Percentiles rank a stretch among this genome's conserved stretches.
phyloP scores from a whole-genome alignment of 2,888 invertebrate species.

The Eupithecia abbreviata region DNA sequence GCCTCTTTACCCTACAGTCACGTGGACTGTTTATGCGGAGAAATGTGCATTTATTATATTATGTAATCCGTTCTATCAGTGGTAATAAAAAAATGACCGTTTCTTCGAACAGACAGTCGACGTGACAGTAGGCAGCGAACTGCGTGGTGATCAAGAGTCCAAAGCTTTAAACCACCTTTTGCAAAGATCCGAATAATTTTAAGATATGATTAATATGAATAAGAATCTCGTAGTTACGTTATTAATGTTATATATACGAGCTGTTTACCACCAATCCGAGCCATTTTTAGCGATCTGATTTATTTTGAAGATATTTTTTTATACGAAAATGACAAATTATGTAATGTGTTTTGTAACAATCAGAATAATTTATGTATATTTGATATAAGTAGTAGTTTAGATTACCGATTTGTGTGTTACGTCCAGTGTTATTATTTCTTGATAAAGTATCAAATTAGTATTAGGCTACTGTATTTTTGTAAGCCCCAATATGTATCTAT shows the following conservation, averaged over 20 bases:
- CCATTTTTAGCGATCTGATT: slow-evolving; percentile 65
- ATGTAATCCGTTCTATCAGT: too few relatives aligned
- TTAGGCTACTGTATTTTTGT: not conserved
- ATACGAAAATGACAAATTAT: slow-evolving; percentile 23
- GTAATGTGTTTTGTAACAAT: slow-evolving; percentile 21
- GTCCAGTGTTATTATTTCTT: slow-evolving; percentile 18
- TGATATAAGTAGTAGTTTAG: slow-evolving; percentile 10
- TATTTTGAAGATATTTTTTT: slow-evolving; percentile 41
- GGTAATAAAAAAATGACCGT: too few relatives aligned
- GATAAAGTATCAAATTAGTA: not conserved
- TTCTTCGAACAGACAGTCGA: too few relatives aligned
- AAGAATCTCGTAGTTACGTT: slow-evolving; percentile 56
- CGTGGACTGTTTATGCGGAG: too few relatives aligned
- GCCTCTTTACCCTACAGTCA: not conserved
- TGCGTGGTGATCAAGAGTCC: too few relatives aligned
- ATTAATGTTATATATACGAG: slow-evolving; percentile 45
- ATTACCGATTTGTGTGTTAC: not conserved
- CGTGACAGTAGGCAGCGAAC: too few relatives aligned
- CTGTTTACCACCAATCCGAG: slow-evolving; percentile 72
- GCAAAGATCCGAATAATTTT: not conserved
- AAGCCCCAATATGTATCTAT: slow-evolving; percentile 3
- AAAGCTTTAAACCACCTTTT: not conserved
- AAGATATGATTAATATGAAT: slow-evolving; percentile 25
- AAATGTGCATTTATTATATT: too few relatives aligned
- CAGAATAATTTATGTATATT: slow-evolving; percentile 2